Evolutionary conservation across 2,888 invertebrate genomes (phyloP), one percentile per base, ranked within the genome.

Genomic region (Tetramorium bicarinatum): DNA sequence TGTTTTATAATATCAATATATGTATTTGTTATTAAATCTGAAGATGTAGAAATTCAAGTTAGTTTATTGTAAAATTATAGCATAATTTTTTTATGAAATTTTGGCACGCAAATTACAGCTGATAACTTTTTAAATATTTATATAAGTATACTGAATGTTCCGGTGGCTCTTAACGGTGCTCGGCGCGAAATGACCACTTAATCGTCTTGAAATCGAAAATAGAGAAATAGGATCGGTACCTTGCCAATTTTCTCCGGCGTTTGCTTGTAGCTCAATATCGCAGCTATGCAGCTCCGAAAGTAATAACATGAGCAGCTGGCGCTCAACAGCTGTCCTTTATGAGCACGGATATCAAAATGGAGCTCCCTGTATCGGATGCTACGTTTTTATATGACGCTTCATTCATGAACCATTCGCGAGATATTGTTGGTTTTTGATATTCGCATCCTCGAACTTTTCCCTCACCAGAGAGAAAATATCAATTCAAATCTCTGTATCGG

Each of bases 191-290:
- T 84, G 82, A 80, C 75, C 61, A 52, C 79, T 86, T 83, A 80
- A 85, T 71, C 47, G 59, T 18, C 47, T 80, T 71, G 71, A 49
- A 49, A n/a, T 38, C 25, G 59, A 80, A 80, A 80, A 80, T 80
- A 80, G 66, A 4, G 69, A 67, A 82, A 76, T 47, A 72, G 47
- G 47, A 82, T 67, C 72, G 49, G 79, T 77, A 67, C 66, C 47
- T 79, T 85, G 67, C 79, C 87, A 85, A 88, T 88, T 88, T 85
- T 75, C 83, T 72, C 64, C 54, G 52, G 34, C 25, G 47, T 75
- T 83, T 25, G 59, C 49, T 54, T 21, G 71, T 25, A 69, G 72
- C 29, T 66, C 69, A 72, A 84, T 85, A 85, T 85, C 77, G 29
- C 61, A 9, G 44, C 25, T 41, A 52, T 49, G 56, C 54, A 79